Evolutionary conservation across 2,888 invertebrate species (phyloP), one percentile per base, ranked within the genome.

Genomic region (Dascillus cervinus): DNA sequence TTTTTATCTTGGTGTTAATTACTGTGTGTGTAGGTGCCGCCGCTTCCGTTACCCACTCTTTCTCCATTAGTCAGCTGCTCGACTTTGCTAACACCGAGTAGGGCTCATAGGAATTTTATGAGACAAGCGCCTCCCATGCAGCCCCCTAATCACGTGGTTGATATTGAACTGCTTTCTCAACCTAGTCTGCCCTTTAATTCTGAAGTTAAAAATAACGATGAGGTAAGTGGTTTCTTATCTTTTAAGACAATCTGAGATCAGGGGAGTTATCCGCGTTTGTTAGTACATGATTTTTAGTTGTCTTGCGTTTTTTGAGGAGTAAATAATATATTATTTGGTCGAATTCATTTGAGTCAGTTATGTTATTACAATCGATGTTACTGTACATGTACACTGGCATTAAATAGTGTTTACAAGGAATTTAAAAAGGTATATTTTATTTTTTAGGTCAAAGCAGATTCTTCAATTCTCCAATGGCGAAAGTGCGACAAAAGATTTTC

Each of bases 11-110:
- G 4, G 4, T 17, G 4, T 17, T 17, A 8, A 6, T 8, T 8
- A 6, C 8, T 17, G 17, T 17, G 5, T 17, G 4, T 17, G 17
- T 39, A 75, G 73, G 71, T 75, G 52, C 47, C 58, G 25, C 54
- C 59, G 10, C 60, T 61, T 52, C 73, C 74, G 25, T 66, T 70
- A 44, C 75, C 80, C 44, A 73, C 82, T 29, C 65, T 77, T 39
- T 82, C 85, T 26, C 83, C 85, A 6, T 72, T 82, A 61, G 73
- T 82, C 56, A 79, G 78, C 53, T 76, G 76, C 46, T 73, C 76
- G 49, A 79, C 82, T 29, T 86, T 87, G 23, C 86, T 87, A 24
- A 79, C 81, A 38, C 83, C 82, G 57, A 86, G 85, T 51, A 74
- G 83, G 50, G 72, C 81, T 3, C 72, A 71, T 44, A 61, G 74